Percentiles rank a stretch among this genome's conserved stretches.
Conservation (phyloP, 2,888 invertebrate species). For the Cerastoderma edule region DNA sequence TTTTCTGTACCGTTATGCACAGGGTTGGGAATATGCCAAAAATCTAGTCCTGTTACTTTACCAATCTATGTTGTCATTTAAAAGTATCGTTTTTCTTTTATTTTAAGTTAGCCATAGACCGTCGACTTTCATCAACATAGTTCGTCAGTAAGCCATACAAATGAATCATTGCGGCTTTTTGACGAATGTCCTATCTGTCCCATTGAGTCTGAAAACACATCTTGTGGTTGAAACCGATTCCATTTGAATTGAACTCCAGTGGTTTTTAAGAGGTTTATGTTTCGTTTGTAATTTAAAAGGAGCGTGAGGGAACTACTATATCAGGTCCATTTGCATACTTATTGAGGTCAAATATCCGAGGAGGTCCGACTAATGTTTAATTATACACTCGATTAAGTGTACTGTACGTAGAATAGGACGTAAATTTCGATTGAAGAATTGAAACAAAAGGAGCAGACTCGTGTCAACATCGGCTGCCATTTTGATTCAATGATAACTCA, state of each 20-base stretch:
- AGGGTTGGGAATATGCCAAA: too few relatives aligned
- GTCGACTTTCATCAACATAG: not conserved
- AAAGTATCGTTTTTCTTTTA: too few relatives aligned
- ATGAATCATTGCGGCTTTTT: constrained; percentile 24
- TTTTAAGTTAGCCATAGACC: too few relatives aligned
- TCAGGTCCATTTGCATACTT: constrained; percentile 37
- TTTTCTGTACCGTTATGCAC: too few relatives aligned
- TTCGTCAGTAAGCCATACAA: not conserved
- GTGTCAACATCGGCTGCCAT: too few relatives aligned
- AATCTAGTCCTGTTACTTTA: too few relatives aligned
- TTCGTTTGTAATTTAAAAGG: constrained; percentile 32
- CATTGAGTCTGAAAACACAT: constrained; percentile 15
- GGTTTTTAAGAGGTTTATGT: constrained; percentile 30
- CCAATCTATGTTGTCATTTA: too few relatives aligned
- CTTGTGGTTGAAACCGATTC: constrained; percentile 25
- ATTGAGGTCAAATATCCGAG: constrained; percentile 21
- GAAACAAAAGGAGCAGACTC: too few relatives aligned
- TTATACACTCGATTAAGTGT: constrained; percentile 12
- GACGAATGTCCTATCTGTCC: constrained; percentile 20
- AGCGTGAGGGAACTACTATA: constrained; percentile 39
- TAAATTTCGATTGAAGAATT: too few relatives aligned
- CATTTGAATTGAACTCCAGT: constrained; percentile 19
- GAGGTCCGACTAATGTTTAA: constrained; percentile 11
- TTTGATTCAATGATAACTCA: too few relatives aligned
- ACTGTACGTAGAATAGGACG: not conserved